Evolutionary conservation across 2,888 invertebrate genomes (phyloP), one percentile per base, ranked within the genome.

Genomic region (Nymphalis c-album): DNA sequence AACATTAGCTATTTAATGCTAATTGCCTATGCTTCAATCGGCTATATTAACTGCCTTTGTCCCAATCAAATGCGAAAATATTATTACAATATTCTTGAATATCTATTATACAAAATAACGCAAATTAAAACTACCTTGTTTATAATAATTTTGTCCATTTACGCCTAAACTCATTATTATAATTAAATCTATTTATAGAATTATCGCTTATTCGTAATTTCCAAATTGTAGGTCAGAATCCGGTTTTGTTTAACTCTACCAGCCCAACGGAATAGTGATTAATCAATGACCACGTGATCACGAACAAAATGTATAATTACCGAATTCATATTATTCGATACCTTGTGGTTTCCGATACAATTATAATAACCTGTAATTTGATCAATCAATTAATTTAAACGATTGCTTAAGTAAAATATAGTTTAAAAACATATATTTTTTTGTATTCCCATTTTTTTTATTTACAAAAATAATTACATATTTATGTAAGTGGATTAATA

Each of bases 281-380:
- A 53, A 53, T 55, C 31, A 48, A 53, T 57, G 16, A 59, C 64
- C 50, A 60, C 60, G 64, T 66, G 60, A 40, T 47, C 60, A 31
- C 48, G 35, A 47, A 60, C n/a, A 46, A 51, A 53, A 53, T 53
- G 17, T 26, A 46, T 60, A 60, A 64, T 60, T 20, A 60, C 59
- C 46, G 26, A 65, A 45, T 58, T 35, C 8, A 26, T 60, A 64
- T 60, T 60, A 60, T 60, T 60, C 51, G 60, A 51, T 60, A 60
- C 53, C 60, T 65, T 60, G 31, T 65, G 53, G 60, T 65, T 53
- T 60, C 51, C n/a, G 47, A 60, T 40, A 16, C 3, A 18, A 45
- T 45, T 46, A 31, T 31, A 46, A 46, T 53, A 65, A 60, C 65
- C n/a, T 22, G 26, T n/a, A 22, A 26, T 31, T 31, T 7, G 26